A percentile compares a stretch with the other conserved stretches of the same genome.
Evolutionary conservation across 2,113 vertebrate species (phyloP).

Genomic region (Thalassoma bifasciatum): DNA sequence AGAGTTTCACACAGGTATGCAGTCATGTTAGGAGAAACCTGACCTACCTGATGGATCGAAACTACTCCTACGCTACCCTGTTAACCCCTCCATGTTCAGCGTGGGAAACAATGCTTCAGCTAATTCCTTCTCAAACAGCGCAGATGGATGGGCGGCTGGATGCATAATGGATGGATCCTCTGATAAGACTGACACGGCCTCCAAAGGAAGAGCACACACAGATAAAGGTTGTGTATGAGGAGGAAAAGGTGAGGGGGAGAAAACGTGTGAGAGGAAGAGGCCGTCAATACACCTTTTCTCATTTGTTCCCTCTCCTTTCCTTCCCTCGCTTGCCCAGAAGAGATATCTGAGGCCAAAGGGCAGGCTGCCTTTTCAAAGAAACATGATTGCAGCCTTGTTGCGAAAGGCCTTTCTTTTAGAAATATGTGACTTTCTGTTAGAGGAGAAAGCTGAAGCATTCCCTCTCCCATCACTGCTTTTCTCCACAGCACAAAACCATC

Average conservation of each 20-base stretch:
- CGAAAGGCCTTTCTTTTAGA: slow-evolving; percentile 78
- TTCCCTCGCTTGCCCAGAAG: slow-evolving; percentile 51
- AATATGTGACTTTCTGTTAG: slow-evolving; percentile 75
- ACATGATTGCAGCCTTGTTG: slow-evolving; percentile 80
- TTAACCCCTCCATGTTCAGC: slow-evolving; percentile 79
- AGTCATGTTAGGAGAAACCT: slow-evolving; percentile 85
- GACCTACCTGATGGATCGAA: slow-evolving; percentile 88
- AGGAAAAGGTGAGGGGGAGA: slow-evolving; percentile 44
- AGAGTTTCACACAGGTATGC: slow-evolving; percentile 76
- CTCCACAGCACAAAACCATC: slow-evolving; percentile 62
- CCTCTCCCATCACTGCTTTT: slow-evolving; percentile 64
- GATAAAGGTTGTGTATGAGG: slow-evolving; percentile 28
- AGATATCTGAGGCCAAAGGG: slow-evolving; percentile 74
- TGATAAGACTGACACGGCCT: slow-evolving; percentile 43
- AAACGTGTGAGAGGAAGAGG: slow-evolving; percentile 45
- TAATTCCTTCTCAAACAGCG: slow-evolving; percentile 79
- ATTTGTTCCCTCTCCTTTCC: slow-evolving; percentile 39
- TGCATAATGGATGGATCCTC: slow-evolving; percentile 37
- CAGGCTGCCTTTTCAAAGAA: slow-evolving; percentile 71
- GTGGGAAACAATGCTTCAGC: slow-evolving; percentile 82
- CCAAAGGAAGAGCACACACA: slow-evolving; percentile 2
- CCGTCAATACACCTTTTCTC: slow-evolving; percentile 50
- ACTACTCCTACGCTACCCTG: slow-evolving; percentile 84
- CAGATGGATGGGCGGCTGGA: slow-evolving; percentile 56
- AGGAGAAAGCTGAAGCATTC: slow-evolving; percentile 68